Evolutionary conservation across 1,140 invertebrate genomes (phyloP), one percentile per base, ranked within the genome.

Genomic region (Sycobia sp.): DNA sequence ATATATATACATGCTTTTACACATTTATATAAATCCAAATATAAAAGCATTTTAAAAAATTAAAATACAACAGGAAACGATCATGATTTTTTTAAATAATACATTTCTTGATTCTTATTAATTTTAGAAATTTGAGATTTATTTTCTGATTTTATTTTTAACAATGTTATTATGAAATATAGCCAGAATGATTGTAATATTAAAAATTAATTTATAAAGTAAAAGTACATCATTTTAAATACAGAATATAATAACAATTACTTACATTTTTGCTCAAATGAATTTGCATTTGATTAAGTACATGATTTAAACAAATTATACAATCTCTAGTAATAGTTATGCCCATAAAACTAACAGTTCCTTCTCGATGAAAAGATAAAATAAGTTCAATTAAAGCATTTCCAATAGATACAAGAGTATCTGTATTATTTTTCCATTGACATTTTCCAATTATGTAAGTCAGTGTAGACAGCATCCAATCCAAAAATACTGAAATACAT

Each of bases 231-330:
- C 4, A 27, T 34, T 51, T 55, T 32, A 50, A 27, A 36, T 29
- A 38, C 10, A 11, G 16, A 57, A 4, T n/a, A 34, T 57, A 55
- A 44, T 18, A 55, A 54, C 18, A 20, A 34, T 20, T 38, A 61
- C 69, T 71, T 58, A 83, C 81, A 55, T 76, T 81, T 62, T 79
- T 76, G 62, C 72, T 73, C n/a, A 77, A 71, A 72, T 75, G 69
- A n/a, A 60, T 68, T 63, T 83, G 80, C 79, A 85, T 79, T 70
- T 84, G 81, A 57, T 76, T 73, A 3, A 85, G 55, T 1, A 85
- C 63, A 68, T 86, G 83, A 73, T 85, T 85, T n/a, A 86, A 72
- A 27, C 83, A 81, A 25, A 86, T 74, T 18, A 86, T 73, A 3
- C 81, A 79, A 66, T 84, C 79, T 66, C 82, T 77, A 0, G 83